Evolutionary conservation across 1,140 invertebrate species (phyloP).

Genomic region (Caerostris darwini): DNA sequence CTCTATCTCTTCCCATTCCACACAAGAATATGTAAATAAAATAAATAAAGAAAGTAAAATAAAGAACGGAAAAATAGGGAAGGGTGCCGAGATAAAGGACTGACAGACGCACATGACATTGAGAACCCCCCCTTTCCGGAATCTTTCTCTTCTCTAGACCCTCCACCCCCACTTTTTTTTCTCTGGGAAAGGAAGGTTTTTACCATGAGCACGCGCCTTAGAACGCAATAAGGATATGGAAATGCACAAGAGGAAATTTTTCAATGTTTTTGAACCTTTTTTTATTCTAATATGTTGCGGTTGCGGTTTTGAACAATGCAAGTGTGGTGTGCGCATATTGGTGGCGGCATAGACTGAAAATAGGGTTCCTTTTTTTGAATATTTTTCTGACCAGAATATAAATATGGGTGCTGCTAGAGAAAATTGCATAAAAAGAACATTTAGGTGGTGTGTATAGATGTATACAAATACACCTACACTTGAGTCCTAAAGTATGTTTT

Average conservation of each 20-base stretch:
- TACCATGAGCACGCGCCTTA: constrained; percentile 19
- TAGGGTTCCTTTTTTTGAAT: background rate
- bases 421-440: background rate
- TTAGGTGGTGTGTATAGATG: background rate
- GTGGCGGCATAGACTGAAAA: background rate
- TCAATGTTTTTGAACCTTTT: constrained; percentile 55
- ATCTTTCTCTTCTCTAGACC: background rate
- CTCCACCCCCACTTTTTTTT: background rate
- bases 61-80: constrained; percentile 1
- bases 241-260: constrained; percentile 44
- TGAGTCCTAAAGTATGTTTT: too few species aligned
- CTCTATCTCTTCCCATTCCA: background rate
- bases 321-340: background rate
- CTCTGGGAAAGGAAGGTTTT: background rate
- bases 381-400: background rate
- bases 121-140: background rate
- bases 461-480: background rate
- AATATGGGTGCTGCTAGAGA: background rate
- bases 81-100: constrained; percentile 59
- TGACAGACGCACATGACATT: constrained; percentile 70
- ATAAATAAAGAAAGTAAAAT: constrained; percentile 74
- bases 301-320: constrained; percentile 23
- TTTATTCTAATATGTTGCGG: constrained; percentile 67
- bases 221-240: constrained; percentile 63
- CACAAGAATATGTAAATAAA: constrained; percentile 71